Evolutionary conservation across 2,888 invertebrate genomes (phyloP).

Genomic region (Aphidius colemani): DNA sequence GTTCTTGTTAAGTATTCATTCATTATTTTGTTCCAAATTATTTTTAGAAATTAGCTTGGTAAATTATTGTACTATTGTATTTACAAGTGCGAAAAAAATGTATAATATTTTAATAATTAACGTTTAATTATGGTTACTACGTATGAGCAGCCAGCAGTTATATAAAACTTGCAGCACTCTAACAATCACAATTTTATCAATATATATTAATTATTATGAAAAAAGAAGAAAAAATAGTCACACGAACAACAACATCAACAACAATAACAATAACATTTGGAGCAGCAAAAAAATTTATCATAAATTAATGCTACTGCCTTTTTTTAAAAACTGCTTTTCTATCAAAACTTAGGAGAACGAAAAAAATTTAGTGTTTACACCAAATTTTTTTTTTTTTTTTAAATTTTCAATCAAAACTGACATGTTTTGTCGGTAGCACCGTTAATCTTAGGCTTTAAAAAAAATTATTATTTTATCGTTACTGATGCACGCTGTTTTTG

Average conservation of each 20-base stretch:
- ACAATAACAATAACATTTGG: constrained; percentile 28
- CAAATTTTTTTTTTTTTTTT: too few relatives aligned
- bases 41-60: constrained; percentile 20
- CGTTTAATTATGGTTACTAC: constrained; percentile 20
- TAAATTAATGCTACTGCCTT: too few relatives aligned
- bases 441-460: constrained; percentile 33
- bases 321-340: too few relatives aligned
- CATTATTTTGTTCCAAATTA: background rate
- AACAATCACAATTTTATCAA: constrained; percentile 36
- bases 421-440: constrained; percentile 28
- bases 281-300: too few relatives aligned
- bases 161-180: constrained; percentile 20
- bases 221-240: constrained; percentile 19
- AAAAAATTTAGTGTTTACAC: too few relatives aligned
- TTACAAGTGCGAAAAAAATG: constrained; percentile 29
- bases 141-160: constrained; percentile 19
- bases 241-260: constrained; percentile 39
- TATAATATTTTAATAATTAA: constrained; percentile 18
- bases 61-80: constrained; percentile 30
- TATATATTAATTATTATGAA: constrained; percentile 17
- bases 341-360: too few relatives aligned
- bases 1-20: constrained; percentile 1
- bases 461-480: constrained; percentile 15
- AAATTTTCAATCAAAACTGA: background rate
- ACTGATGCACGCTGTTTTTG: background rate